A percentile compares a stretch with the other conserved stretches of the same genome.
phyloP scores from a whole-genome alignment of 2,113 vertebrate species.

The Lethenteron camtschaticum region DNA sequence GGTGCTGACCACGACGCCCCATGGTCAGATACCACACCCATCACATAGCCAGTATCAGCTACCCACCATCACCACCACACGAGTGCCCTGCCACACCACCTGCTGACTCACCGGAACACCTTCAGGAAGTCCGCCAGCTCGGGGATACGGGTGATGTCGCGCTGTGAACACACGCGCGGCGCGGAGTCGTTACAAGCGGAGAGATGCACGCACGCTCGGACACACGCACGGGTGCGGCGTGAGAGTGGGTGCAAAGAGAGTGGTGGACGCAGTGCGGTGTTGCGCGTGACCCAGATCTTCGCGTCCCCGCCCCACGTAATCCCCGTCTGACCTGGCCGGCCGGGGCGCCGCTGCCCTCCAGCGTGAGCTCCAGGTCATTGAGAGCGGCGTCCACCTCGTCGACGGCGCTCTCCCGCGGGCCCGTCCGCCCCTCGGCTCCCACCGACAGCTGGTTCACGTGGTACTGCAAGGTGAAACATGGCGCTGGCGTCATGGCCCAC shows the following conservation, averaged over 20 bases:
- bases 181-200: slow-evolving; percentile 11
- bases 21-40: not conserved
- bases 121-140: slow-evolving; percentile 63
- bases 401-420: slow-evolving; percentile 33
- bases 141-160: slow-evolving; percentile 96
- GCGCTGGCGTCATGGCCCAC: not conserved
- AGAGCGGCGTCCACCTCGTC: slow-evolving; percentile 89
- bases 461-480: slow-evolving; percentile 34
- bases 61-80: not conserved
- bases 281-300: not conserved
- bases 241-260: not conserved
- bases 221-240: not conserved
- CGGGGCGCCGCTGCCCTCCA: slow-evolving; percentile 29
- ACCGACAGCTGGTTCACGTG: slow-evolving; percentile 97
- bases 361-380: slow-evolving; percentile 63
- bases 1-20: too few species aligned
- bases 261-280: not conserved
- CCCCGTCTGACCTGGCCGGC: slow-evolving; percentile 29
- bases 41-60: not conserved
- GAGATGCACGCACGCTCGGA: not conserved
- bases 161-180: slow-evolving; percentile 31
- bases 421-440: slow-evolving; percentile 58
- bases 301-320: slow-evolving; percentile 38
- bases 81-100: not conserved
- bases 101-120: slow-evolving; percentile 54